Percentiles rank a stretch among this genome's conserved stretches.
Conservation (phyloP, 1,140 invertebrate genomes). For the Neomicropteryx cornuta region DNA sequence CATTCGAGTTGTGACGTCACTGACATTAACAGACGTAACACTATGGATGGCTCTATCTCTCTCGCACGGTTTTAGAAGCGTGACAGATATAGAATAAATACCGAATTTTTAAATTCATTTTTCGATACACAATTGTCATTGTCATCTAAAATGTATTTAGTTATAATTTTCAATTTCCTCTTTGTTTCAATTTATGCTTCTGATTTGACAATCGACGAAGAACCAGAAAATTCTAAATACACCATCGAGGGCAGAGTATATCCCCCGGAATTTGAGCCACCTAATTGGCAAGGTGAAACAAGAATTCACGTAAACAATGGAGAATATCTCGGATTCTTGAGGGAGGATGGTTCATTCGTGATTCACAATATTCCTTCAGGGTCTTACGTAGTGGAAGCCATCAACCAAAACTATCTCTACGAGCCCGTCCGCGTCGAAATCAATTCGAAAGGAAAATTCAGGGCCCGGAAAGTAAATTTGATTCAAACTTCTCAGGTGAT, state of each 20-base stretch:
- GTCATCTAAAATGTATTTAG: too few relatives aligned
- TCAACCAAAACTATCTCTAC: slow-evolving; percentile 84
- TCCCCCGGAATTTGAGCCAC: slow-evolving; percentile 42
- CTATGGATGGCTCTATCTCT: too few relatives aligned
- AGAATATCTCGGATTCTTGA: slow-evolving; percentile 76
- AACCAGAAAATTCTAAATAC: slow-evolving; percentile 44
- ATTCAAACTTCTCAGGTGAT: slow-evolving; percentile 82
- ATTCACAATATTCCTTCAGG: slow-evolving; percentile 86
- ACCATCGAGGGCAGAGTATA: slow-evolving; percentile 76
- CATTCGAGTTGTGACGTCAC: too few relatives aligned
- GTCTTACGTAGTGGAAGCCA: slow-evolving; percentile 89
- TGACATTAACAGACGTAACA: too few relatives aligned
- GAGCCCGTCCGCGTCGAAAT: slow-evolving; percentile 91
- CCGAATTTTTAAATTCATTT: too few relatives aligned
- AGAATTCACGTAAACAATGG: slow-evolving; percentile 79
- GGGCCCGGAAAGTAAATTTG: slow-evolving; percentile 90
- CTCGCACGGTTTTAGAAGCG: too few relatives aligned
- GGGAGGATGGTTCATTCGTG: slow-evolving; percentile 86
- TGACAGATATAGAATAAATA: too few relatives aligned
- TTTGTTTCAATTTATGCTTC: too few relatives aligned
- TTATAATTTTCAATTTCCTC: too few relatives aligned
- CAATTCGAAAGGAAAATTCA: slow-evolving; percentile 90
- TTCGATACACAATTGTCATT: too few relatives aligned
- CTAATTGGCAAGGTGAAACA: slow-evolving; percentile 67
- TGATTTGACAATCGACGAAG: slow-evolving; percentile 45